Percentiles rank a stretch among this genome's conserved stretches.
Evolutionary conservation across 2,888 invertebrate species (phyloP).

Genomic region (Dioctria rufipes): DNA sequence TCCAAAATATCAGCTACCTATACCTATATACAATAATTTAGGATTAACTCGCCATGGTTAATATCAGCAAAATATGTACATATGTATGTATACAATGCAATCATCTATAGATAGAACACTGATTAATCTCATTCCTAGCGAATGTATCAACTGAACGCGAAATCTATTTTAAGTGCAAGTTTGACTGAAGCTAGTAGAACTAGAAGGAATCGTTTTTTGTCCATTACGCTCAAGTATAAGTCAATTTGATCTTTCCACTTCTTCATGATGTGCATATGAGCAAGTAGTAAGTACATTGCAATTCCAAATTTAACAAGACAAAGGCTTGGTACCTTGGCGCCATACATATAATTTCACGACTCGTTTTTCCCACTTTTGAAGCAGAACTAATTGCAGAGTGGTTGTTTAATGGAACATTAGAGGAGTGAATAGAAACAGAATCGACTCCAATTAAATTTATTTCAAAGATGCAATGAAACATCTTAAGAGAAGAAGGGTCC

Average conservation of each 20-base stretch:
- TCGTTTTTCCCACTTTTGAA: background rate
- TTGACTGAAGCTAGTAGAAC: background rate
- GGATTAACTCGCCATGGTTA: too few species aligned
- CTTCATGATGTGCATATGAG: too few species aligned
- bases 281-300: background rate
- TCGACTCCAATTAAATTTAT: too few species aligned
- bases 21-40: too few species aligned
- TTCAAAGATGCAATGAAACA: too few species aligned
- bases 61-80: too few species aligned
- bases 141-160: background rate
- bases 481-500: too few species aligned
- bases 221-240: too few species aligned
- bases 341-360: slow-evolving; percentile 1
- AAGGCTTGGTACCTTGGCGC: background rate
- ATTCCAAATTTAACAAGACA: slow-evolving; percentile 5
- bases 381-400: slow-evolving; percentile 14
- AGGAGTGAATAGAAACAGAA: background rate
- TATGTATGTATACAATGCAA: background rate
- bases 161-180: background rate
- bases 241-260: too few species aligned
- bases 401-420: background rate
- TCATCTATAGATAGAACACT: slow-evolving; percentile 3
- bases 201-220: background rate
- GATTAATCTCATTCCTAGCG: slow-evolving; percentile 7
- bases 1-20: background rate